A percentile compares a stretch with the other conserved stretches of the same genome.
phyloP scores from a whole-genome alignment of 2,113 vertebrate species.

The Polyodon spathula region DNA sequence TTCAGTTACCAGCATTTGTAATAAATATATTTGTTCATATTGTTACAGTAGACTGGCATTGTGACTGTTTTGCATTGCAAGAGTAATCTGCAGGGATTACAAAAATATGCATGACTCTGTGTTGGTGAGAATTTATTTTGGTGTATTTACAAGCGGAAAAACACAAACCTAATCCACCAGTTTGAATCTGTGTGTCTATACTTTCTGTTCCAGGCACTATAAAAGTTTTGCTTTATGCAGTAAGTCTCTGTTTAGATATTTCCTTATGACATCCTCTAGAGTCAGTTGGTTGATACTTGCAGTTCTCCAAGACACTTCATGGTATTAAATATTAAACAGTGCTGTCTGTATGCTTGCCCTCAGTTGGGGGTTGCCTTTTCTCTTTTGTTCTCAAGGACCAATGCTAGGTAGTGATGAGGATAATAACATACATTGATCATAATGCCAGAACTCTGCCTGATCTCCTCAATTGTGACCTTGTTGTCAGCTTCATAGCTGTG shows the following conservation, averaged over 20 bases:
- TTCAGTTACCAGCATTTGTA: too few species aligned
- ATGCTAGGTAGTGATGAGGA: neutral
- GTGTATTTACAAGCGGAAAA: too few species aligned
- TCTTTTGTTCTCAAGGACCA: neutral
- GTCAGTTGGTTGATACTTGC: neutral
- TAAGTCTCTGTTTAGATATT: neutral
- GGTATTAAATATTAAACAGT: too few species aligned
- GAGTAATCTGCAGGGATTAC: too few species aligned
- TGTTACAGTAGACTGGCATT: too few species aligned
- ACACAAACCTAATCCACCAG: too few species aligned
- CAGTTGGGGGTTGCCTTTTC: neutral
- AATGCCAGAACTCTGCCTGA: constrained; percentile 28
- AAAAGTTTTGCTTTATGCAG: neutral
- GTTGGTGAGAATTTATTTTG: too few species aligned
- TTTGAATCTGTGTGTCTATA: too few species aligned
- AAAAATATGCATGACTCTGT: too few species aligned
- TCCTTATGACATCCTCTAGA: neutral
- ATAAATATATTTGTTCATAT: too few species aligned
- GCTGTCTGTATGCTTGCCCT: neutral
- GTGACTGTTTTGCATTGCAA: too few species aligned
- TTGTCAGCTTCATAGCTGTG: constrained; percentile 42
- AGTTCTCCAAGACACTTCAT: constrained; percentile 2
- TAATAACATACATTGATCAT: constrained; percentile 27
- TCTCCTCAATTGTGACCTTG: constrained; percentile 41
- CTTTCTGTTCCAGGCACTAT: neutral